Percentiles rank a stretch among this genome's conserved stretches.
Evolutionary conservation across 2,113 vertebrate species (phyloP).

Genomic region (Calypte anna): DNA sequence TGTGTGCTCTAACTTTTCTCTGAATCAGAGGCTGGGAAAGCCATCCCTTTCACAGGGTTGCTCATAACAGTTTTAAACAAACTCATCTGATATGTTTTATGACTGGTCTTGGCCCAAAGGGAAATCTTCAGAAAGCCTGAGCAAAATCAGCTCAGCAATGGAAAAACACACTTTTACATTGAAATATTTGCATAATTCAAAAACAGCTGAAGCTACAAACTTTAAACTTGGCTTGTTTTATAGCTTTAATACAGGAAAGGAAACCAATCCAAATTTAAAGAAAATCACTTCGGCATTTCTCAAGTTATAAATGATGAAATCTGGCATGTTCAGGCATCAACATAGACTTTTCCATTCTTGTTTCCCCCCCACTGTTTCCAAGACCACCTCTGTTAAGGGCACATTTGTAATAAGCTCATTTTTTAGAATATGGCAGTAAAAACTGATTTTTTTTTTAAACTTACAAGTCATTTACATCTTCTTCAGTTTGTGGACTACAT

Average conservation of each 20-base stretch:
- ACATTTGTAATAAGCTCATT: constrained; percentile 36
- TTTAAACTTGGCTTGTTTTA: constrained; percentile 59
- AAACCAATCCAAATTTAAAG: constrained; percentile 54
- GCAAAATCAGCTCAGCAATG: constrained; percentile 42
- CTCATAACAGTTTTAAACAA: constrained; percentile 47
- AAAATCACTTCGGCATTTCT: constrained; percentile 57
- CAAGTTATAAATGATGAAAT: constrained; percentile 61
- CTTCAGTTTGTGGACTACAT: neutral
- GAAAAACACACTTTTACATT: constrained; percentile 56
- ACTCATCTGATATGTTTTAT: constrained; percentile 45
- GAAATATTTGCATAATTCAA: constrained; percentile 69
- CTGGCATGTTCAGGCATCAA: constrained; percentile 14
- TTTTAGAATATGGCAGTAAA: neutral
- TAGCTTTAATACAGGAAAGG: constrained; percentile 62
- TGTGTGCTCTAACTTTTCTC: constrained; percentile 18
- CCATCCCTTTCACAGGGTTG: constrained; percentile 4
- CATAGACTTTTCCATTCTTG: constrained; percentile 50
- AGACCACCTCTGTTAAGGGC: constrained; percentile 33
- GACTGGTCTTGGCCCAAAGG: constrained; percentile 44
- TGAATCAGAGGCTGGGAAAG: constrained; percentile 23
- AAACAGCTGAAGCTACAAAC: constrained; percentile 68
- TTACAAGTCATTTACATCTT: neutral
- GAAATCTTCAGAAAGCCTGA: constrained; percentile 50
- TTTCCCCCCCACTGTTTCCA: neutral
- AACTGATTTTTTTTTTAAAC: neutral